These are phyloP conservation scores for Apaloderma vittatum DNA, from an alignment of 2,113 vertebrate genomes.

Conservation along the genomic window DNA sequence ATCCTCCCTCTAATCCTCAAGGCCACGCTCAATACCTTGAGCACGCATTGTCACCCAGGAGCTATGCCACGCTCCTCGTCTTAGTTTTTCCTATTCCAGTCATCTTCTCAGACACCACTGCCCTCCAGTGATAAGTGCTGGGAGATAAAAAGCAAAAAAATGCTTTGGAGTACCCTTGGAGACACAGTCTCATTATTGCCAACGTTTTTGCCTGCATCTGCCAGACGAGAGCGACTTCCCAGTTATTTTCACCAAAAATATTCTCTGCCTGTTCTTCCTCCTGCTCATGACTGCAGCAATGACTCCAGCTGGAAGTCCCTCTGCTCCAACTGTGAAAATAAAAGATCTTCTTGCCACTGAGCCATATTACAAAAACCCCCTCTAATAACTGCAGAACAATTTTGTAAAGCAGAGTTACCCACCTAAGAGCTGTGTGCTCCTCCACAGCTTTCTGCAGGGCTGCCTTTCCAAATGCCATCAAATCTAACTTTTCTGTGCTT, in stretches of 20 bases:
- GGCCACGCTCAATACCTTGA: neutral
- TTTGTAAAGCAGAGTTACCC: neutral
- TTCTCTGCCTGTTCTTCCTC: neutral
- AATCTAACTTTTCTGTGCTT: neutral
- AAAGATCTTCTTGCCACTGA: neutral
- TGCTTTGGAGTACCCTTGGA: neutral
- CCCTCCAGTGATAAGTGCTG: conserved; percentile 52
- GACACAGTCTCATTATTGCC: neutral
- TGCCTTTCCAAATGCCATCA: neutral
- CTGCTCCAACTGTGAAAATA: neutral
- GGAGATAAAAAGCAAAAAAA: neutral
- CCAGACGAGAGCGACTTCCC: neutral
- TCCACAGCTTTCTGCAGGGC: neutral
- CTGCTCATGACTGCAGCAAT: neutral
- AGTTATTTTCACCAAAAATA: neutral
- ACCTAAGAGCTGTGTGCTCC: neutral
- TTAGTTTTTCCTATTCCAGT: neutral
- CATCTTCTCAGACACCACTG: conserved; percentile 27
- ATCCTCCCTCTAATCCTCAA: neutral
- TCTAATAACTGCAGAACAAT: neutral
- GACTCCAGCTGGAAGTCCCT: neutral
- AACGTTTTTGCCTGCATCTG: neutral
- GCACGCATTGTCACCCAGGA: neutral
- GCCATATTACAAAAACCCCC: neutral
- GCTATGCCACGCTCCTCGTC: neutral